phyloP scores from a whole-genome alignment of 2,888 invertebrate genomes.

The Catocala sponsa region DNA sequence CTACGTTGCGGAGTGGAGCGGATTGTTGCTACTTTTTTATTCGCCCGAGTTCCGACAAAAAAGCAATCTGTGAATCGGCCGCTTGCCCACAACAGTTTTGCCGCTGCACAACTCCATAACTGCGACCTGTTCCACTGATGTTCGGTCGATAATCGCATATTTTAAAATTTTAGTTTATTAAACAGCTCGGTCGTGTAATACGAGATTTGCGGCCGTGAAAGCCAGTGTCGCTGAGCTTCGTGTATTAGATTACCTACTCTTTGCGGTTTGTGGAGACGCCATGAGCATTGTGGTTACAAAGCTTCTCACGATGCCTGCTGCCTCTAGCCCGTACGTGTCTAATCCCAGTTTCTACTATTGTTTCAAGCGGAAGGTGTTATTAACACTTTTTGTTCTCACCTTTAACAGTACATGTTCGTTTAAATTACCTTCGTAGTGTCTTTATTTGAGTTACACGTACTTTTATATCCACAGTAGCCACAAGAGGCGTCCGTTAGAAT shows the following conservation, averaged over 20 bases:
- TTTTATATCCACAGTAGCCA: slow-evolving; percentile 45
- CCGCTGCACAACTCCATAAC: slow-evolving; percentile 50
- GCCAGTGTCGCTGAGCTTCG: slow-evolving; percentile 86
- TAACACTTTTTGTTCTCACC: slow-evolving; percentile 49
- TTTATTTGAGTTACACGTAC: slow-evolving; percentile 38
- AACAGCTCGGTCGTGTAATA: slow-evolving; percentile 70
- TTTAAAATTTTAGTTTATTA: slow-evolving; percentile 42
- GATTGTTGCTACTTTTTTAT: slow-evolving; percentile 72
- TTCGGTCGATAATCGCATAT: slow-evolving; percentile 59
- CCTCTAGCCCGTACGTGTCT: slow-evolving; percentile 67
- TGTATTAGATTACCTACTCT: slow-evolving; percentile 85
- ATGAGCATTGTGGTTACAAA: slow-evolving; percentile 81
- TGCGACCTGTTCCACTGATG: slow-evolving; percentile 48
- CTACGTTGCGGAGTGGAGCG: slow-evolving; percentile 65
- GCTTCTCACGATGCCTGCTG: slow-evolving; percentile 79
- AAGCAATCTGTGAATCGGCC: slow-evolving; percentile 83
- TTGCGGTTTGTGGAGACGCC: slow-evolving; percentile 83
- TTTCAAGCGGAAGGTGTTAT: slow-evolving; percentile 60
- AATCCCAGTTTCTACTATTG: slow-evolving; percentile 64
- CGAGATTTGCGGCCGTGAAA: slow-evolving; percentile 84
- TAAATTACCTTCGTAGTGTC: slow-evolving; percentile 24
- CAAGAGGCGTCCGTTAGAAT: slow-evolving; percentile 55
- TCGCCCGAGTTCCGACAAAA: slow-evolving; percentile 77
- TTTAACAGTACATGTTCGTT: slow-evolving; percentile 34
- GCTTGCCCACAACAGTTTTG: slow-evolving; percentile 61